Percentiles rank a stretch among this genome's conserved stretches.
Evolutionary conservation across 2,888 invertebrate genomes (phyloP).

Genomic region (Eudemis profundana): DNA sequence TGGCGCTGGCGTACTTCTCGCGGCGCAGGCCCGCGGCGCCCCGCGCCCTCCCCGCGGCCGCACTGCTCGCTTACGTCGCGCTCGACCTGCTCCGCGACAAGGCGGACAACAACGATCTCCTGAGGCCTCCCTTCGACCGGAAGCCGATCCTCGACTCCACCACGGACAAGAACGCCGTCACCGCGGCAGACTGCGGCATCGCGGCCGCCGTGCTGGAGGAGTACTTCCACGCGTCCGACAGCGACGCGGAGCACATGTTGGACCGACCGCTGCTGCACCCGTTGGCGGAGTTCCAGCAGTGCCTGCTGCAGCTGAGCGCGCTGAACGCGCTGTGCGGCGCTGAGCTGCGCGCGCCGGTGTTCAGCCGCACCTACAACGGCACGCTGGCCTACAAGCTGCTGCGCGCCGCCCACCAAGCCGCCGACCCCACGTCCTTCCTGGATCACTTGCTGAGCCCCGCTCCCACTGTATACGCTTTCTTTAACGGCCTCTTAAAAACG

Average conservation of each 20-base stretch:
- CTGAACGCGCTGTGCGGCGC: conserved; percentile 45
- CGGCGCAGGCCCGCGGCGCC: conserved; percentile 49
- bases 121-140: conserved; percentile 11
- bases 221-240: conserved; percentile 17
- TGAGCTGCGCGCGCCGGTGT: conserved; percentile 20
- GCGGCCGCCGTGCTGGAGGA: conserved; percentile 42
- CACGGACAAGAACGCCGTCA: conserved; percentile 30
- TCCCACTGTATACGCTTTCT: conserved; percentile 36
- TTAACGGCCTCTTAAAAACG: conserved; percentile 27
- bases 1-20: conserved; percentile 56
- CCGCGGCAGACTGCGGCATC: conserved; percentile 44
- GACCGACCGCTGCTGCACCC: conserved; percentile 27
- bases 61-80: conserved; percentile 55
- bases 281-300: conserved; percentile 44
- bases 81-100: conserved; percentile 49
- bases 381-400: conserved; percentile 44
- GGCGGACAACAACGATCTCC: conserved; percentile 35
- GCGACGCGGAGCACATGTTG: not conserved
- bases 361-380: conserved; percentile 43
- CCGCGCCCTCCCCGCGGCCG: conserved; percentile 50
- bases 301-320: conserved; percentile 40
- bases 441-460: conserved; percentile 27
- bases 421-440: conserved; percentile 21
- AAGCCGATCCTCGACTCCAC: conserved; percentile 20
- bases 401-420: conserved; percentile 5